Evolutionary conservation across 2,797 vertebrate species (phyloP).

Genomic region (Crenuchus spilurus): DNA sequence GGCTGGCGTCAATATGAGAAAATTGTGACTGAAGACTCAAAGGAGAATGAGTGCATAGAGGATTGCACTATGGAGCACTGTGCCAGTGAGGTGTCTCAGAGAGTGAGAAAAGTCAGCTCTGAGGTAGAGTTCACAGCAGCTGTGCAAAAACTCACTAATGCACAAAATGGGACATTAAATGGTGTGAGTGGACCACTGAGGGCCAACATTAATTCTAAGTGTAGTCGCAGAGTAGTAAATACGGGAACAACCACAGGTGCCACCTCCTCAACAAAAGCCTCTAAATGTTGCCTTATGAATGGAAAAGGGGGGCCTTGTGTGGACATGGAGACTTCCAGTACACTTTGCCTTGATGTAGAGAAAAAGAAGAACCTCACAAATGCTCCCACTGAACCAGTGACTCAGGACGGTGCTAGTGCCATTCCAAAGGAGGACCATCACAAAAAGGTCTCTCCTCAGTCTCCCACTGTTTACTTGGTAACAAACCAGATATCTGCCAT

Average conservation of each 20-base stretch:
- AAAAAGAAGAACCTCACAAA: constrained; percentile 5
- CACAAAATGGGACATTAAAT: constrained; percentile 30
- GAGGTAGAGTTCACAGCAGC: constrained; percentile 65
- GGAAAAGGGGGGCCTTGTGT: constrained; percentile 60
- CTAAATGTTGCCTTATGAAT: constrained; percentile 65
- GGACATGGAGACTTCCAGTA: constrained; percentile 39
- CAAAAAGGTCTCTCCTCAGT: constrained; percentile 55
- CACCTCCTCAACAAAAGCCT: constrained; percentile 46
- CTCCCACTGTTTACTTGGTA: constrained; percentile 74
- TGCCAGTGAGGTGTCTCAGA: constrained; percentile 32
- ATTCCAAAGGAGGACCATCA: constrained; percentile 34
- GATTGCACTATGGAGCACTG: constrained; percentile 22
- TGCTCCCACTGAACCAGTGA: constrained; percentile 13
- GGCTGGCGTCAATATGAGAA: constrained; percentile 28
- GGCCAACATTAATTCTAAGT: constrained; percentile 5
- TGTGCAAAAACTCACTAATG: constrained; percentile 61
- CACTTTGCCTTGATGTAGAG: constrained; percentile 32
- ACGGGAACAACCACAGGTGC: constrained; percentile 26
- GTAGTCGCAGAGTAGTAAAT: background rate
- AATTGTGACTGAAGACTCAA: constrained; percentile 43
- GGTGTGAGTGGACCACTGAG: background rate
- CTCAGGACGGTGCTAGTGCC: background rate
- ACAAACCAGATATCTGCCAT: constrained; percentile 84
- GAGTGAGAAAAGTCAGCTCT: constrained; percentile 38
- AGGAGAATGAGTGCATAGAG: constrained; percentile 40